phyloP scores from a whole-genome alignment of 2,113 vertebrate genomes.

The Hiodon alosoides region DNA sequence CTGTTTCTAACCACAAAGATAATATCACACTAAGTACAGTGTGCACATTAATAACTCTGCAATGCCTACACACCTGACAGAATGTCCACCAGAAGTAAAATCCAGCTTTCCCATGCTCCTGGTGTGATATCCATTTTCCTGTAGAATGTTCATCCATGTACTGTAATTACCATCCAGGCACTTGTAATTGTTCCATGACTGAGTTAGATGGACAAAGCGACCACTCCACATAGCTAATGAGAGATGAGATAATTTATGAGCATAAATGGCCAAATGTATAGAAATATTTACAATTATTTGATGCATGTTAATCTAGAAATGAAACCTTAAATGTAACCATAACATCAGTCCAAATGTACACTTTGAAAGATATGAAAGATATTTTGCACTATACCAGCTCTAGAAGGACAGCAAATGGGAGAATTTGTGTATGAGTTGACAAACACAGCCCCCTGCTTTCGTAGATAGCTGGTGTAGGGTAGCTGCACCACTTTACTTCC shows the following conservation, averaged over 20 bases:
- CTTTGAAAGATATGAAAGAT: background rate
- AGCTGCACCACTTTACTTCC: conserved; percentile 75
- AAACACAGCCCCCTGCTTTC: conserved; percentile 71
- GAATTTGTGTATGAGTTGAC: conserved; percentile 91
- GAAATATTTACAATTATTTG: background rate
- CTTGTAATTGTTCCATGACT: conserved; percentile 98
- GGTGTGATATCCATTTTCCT: conserved; percentile 72
- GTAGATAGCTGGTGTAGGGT: conserved; percentile 77
- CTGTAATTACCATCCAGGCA: conserved; percentile 76
- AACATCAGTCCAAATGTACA: background rate
- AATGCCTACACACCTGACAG: conserved; percentile 73
- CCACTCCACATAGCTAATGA: conserved; percentile 93
- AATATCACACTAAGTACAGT: background rate
- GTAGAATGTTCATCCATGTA: conserved; percentile 90
- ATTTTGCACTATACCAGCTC: conserved; percentile 69
- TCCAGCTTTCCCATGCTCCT: conserved; percentile 85
- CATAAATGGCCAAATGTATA: background rate
- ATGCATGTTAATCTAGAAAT: too few species aligned
- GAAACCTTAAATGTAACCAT: too few species aligned
- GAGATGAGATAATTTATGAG: background rate
- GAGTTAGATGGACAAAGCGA: conserved; percentile 83
- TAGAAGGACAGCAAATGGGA: conserved; percentile 93
- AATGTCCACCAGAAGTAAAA: conserved; percentile 87
- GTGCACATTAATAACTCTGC: conserved; percentile 1
- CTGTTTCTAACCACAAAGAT: background rate